Evolutionary conservation across 2,113 vertebrate species (phyloP).

Genomic region (Mionectes macconnelli): DNA sequence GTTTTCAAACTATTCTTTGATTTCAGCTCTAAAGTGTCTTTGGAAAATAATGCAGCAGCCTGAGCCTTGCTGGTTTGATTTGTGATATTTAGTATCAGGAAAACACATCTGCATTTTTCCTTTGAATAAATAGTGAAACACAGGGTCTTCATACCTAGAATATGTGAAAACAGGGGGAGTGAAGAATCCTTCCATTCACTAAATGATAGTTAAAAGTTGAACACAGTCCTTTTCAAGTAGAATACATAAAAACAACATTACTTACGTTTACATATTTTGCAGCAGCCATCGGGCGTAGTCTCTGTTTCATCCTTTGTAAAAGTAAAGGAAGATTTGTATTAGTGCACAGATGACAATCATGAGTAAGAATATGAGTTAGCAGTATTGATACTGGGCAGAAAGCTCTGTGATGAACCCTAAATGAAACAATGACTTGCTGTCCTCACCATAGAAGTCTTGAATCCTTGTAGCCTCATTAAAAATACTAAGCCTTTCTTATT

Average conservation of each 20-base stretch:
- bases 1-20: background rate
- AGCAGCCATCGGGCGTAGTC: slow-evolving; percentile 52
- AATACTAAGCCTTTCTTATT: background rate
- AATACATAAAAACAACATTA: background rate
- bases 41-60: background rate
- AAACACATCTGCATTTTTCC: background rate
- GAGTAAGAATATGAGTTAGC: background rate
- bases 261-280: slow-evolving; percentile 63
- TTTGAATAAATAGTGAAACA: background rate
- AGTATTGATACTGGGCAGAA: background rate
- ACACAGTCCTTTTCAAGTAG: background rate
- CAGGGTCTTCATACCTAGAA: background rate
- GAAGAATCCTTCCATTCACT: background rate
- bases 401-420: background rate
- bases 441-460: background rate
- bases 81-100: background rate
- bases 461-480: background rate
- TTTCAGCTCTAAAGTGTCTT: background rate
- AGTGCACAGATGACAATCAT: background rate
- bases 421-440: background rate
- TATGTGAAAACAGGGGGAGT: background rate
- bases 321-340: background rate
- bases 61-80: background rate
- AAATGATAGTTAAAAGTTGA: background rate
- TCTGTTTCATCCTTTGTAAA: slow-evolving; percentile 26